Conservation (phyloP, 2,797 vertebrate genomes). For the Sphaeramia orbicularis region DNA sequence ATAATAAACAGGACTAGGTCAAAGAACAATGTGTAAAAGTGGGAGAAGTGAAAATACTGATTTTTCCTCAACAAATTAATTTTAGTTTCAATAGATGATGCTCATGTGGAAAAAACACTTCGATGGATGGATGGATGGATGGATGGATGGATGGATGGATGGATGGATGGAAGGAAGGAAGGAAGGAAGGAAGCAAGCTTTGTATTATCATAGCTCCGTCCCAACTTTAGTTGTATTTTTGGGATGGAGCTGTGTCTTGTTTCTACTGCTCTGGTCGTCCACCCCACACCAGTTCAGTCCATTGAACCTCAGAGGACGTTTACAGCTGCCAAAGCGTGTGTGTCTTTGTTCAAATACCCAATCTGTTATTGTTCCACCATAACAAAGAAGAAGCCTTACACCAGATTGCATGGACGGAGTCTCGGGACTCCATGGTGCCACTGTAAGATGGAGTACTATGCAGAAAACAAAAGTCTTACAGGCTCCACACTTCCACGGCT, state of each 20-base stretch:
- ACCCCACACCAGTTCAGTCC: slow-evolving; percentile 13
- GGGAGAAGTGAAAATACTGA: not conserved
- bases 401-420: slow-evolving; percentile 27
- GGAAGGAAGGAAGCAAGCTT: too few relatives aligned
- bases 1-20: not conserved
- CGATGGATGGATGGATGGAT: too few relatives aligned
- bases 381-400: slow-evolving; percentile 50
- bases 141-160: too few relatives aligned
- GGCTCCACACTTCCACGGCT: slow-evolving; percentile 19
- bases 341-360: slow-evolving; percentile 53
- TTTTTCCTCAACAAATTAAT: not conserved
- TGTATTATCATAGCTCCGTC: too few relatives aligned
- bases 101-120: too few relatives aligned
- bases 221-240: too few relatives aligned
- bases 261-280: slow-evolving; percentile 11
- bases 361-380: slow-evolving; percentile 52
- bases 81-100: not conserved
- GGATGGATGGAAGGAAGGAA: too few relatives aligned
- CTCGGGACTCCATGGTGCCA: slow-evolving; percentile 49
- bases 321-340: slow-evolving; percentile 34
- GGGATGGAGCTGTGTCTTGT: slow-evolving; percentile 13
- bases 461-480: slow-evolving; percentile 38
- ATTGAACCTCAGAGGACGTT: slow-evolving; percentile 50
- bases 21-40: not conserved
- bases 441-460: not conserved